Conservation (phyloP, 2,888 invertebrate species). For the Lithodes maja region DNA sequence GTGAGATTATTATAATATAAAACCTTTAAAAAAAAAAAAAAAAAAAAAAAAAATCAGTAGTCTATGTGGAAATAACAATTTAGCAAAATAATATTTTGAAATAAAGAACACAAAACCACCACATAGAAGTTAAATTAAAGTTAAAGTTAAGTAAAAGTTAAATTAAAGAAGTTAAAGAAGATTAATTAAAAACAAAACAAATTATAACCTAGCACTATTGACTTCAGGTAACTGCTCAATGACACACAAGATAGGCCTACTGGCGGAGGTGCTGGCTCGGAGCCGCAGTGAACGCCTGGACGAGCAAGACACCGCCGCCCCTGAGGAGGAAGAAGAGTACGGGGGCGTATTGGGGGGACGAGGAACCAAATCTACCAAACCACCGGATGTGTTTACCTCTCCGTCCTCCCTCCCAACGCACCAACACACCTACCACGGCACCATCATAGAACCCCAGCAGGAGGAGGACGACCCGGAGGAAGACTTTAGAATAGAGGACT, state of each 20-base stretch:
- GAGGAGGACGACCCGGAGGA: slow-evolving; percentile 33
- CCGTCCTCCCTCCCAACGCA: not conserved
- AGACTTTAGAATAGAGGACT: slow-evolving; percentile 46
- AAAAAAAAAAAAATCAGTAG: too few relatives aligned
- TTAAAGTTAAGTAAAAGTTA: too few relatives aligned
- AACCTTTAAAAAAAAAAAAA: too few relatives aligned
- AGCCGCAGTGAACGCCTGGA: slow-evolving; percentile 17
- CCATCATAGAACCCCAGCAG: not conserved
- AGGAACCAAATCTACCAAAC: not conserved
- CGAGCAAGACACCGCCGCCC: slow-evolving; percentile 15
- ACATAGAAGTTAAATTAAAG: too few relatives aligned
- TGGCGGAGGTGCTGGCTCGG: slow-evolving; percentile 6
- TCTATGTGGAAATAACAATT: too few relatives aligned
- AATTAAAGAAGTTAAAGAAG: too few relatives aligned
- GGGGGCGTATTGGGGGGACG: not conserved
- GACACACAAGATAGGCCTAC: slow-evolving; percentile 28
- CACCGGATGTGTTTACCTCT: too few relatives aligned
- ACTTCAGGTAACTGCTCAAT: slow-evolving; percentile 17
- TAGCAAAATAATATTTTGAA: too few relatives aligned
- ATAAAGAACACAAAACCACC: too few relatives aligned
- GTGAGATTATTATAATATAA: too few relatives aligned
- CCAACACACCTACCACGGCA: not conserved
- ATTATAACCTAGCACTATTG: not conserved
- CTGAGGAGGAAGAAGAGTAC: slow-evolving; percentile 21
- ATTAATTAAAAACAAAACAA: too few relatives aligned